Conservation (phyloP, 2,113 vertebrate genomes). For the Pseudopodoces humilis region DNA sequence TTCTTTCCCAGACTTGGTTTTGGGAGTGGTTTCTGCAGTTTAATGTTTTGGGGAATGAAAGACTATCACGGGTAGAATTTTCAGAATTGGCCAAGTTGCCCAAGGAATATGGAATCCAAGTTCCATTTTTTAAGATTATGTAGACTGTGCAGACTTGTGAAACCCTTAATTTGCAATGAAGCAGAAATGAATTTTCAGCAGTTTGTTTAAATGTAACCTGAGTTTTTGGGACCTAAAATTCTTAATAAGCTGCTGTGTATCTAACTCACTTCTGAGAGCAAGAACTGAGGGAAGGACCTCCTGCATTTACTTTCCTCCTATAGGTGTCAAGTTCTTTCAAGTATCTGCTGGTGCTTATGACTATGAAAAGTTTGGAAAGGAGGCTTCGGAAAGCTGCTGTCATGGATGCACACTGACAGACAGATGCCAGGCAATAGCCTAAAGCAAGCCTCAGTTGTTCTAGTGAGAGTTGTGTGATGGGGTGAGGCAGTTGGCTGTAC, state of each 20-base stretch:
- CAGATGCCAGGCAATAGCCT: not conserved
- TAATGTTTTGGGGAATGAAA: constrained; percentile 24
- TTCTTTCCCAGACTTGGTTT: constrained; percentile 64
- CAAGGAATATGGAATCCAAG: not conserved
- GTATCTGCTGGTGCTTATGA: not conserved
- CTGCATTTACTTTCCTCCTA: not conserved
- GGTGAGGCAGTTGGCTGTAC: not conserved
- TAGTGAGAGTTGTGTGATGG: not conserved
- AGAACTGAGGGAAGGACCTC: not conserved
- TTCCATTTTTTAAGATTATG: not conserved
- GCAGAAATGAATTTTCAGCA: constrained; percentile 5
- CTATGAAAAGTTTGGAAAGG: not conserved
- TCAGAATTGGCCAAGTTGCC: constrained; percentile 8
- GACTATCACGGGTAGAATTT: not conserved
- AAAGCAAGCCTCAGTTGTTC: not conserved
- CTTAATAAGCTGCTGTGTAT: not conserved
- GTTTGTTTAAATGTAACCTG: not conserved
- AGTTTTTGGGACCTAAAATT: not conserved
- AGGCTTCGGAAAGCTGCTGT: not conserved
- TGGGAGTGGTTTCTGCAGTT: constrained; percentile 56
- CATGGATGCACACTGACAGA: not conserved
- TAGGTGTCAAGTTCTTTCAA: not conserved
- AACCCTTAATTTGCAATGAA: constrained; percentile 8
- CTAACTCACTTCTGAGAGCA: not conserved
- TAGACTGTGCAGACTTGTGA: not conserved